Evolutionary conservation across 2,888 invertebrate species (phyloP), one percentile per base, ranked within the genome.

Genomic region (Parnassius orleans): DNA sequence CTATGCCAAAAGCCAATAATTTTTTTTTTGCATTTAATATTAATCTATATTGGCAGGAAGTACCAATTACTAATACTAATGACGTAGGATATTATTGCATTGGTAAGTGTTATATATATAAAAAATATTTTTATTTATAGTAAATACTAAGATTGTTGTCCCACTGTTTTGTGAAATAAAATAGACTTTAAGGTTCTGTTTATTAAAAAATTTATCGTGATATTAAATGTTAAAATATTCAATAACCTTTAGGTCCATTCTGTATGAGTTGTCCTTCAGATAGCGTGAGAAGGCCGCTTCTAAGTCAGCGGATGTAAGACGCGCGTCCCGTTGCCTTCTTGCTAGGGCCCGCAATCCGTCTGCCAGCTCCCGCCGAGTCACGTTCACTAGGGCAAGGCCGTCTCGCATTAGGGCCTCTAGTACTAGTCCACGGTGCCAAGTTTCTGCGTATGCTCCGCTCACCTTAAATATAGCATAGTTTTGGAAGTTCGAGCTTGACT

Each of bases 391-490:
- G 0, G 87, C 84, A 65, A 92, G 79, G 0, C 92, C 89, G 77
- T 93, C 92, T 58, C 92, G 85, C 74, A 93, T 84, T 66, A 92
- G 76, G 1, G 85, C 80, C 68, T 92, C 89, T n/a, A 92, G 74
- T 44, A 86, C 78, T 57, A 92, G 76, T 1, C 92, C 88, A 11
- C 92, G 87, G 60, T 92, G 92, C 92, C 93, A 93, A 60, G 94
- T 89, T 71, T 94, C 94, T 48, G 93, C 90, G 74, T 94, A 94
- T 74, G 94, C 93, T 66, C 94, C 94, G 71, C 93, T 92, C 48
- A 93, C 93, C 94, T 94, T 5, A 46, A 53, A 47, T 33, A 53
- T 46, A n/a, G 10, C 15, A 53, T 24, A 61, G 19, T 53, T 43
- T 9, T 46, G 46, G 46, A 57, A 42, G 43, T 33, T 33, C 33